These are phyloP conservation scores for Chaenogobius annularis DNA, from an alignment of 2,113 vertebrate genomes.

Conservation along the genomic window DNA sequence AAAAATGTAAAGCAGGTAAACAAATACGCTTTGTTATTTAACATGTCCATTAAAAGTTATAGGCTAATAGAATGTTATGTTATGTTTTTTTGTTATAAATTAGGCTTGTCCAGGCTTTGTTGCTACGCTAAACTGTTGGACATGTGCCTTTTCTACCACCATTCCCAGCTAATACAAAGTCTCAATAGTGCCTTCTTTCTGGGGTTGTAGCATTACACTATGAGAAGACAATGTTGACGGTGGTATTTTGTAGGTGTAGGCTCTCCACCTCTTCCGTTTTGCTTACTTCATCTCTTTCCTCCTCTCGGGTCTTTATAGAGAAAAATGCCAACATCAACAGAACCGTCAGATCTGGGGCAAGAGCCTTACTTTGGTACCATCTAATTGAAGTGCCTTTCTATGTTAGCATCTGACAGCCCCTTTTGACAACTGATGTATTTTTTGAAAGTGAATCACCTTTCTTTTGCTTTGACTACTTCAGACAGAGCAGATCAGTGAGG, in stretches of 20 bases:
- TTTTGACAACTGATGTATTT: constrained; percentile 75
- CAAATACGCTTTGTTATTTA: too few species aligned
- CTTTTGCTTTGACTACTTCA: constrained; percentile 68
- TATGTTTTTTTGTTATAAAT: too few species aligned
- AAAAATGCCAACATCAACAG: constrained; percentile 71
- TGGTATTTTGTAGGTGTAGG: neutral
- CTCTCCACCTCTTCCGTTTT: constrained; percentile 4
- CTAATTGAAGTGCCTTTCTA: constrained; percentile 76
- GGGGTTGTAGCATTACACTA: neutral
- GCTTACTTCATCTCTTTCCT: constrained; percentile 17
- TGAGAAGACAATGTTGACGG: neutral
- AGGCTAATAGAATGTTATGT: too few species aligned
- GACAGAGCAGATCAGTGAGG: constrained; percentile 73
- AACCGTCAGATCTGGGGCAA: constrained; percentile 71
- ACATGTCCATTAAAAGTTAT: too few species aligned
- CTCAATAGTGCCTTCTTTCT: neutral
- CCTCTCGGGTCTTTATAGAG: constrained; percentile 40
- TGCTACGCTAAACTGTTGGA: too few species aligned
- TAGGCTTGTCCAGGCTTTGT: too few species aligned
- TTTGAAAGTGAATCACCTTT: constrained; percentile 74
- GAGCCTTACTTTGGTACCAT: constrained; percentile 60
- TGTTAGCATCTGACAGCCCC: constrained; percentile 70
- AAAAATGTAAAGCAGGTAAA: too few species aligned
- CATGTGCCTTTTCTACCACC: too few species aligned
- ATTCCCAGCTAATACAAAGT: neutral